Base-by-base conservation (phyloP, 1,140 invertebrate species). In the Pristionchus pacificus region DNA sequence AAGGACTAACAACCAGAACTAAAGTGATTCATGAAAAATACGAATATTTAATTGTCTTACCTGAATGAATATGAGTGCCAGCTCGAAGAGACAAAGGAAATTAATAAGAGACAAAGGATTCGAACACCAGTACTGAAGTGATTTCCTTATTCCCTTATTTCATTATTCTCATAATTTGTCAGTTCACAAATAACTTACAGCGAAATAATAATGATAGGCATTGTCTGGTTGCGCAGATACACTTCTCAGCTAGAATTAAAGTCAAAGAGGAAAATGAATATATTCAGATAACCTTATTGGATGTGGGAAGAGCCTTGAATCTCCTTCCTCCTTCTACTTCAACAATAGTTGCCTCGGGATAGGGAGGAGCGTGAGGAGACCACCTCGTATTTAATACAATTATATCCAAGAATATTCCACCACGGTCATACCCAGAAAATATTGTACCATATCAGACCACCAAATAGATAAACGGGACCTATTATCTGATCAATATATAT, bases 51-150 rank as follows among this genome's bases (percentile, higher is more conserved):
- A 49, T 49, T 6, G 38, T 19, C 38, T 49, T 49, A 49, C 38
- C 38, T 73, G 71, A 28, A 65, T 49, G 2, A 69, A 24, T 27
- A 73, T 73, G 59, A 73, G 66, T 2, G 25, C 58, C 19, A 60
- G 59, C 60, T 73, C 71, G 64, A 73, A 82, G 1, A 88, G 87
- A 10, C 94, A 86, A 32, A 95, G 81, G 28, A 89, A 86, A 77
- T 89, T 90, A n/a, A 92, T 87, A 0, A 93, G 85, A 60, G 89
- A 86, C 32, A 91, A 89, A n/a, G 94, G 93, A 84, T 93, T 91
- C 75, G 89, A 89, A 84, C 95, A 96, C 60, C 96, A 86, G 72
- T 88, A 87, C 92, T 95, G 88, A 74, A 86, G 85, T 32, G 55
- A 57, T 14, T 6, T 60, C 25, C 25, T 65, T 29, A 1, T 27